These are phyloP conservation scores for Brotula barbata DNA, from an alignment of 2,797 vertebrate genomes.

Conservation along the genomic window DNA sequence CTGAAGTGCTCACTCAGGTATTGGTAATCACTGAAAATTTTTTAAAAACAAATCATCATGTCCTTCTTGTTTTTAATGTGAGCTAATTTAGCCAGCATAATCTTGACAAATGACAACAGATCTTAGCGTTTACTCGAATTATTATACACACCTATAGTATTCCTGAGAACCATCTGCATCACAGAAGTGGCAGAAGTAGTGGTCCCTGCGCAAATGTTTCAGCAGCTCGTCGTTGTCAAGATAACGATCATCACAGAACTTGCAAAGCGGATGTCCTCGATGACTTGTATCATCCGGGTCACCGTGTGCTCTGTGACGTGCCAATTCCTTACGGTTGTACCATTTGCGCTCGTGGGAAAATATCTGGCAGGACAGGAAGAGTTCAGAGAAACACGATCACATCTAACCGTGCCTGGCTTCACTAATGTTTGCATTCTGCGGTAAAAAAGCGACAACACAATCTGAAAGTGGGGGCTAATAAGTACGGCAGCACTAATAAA, in stretches of 20 bases:
- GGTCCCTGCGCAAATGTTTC: constrained; percentile 93
- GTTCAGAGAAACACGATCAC: background rate
- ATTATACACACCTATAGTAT: constrained; percentile 88
- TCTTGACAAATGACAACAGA: background rate
- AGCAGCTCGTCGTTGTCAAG: constrained; percentile 96
- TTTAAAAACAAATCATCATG: background rate
- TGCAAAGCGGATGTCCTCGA: constrained; percentile 95
- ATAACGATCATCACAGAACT: constrained; percentile 97
- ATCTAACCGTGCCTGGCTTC: too few relatives aligned
- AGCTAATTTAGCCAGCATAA: too few relatives aligned
- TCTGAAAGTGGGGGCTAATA: too few relatives aligned
- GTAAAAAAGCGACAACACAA: too few relatives aligned
- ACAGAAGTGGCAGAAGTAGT: constrained; percentile 99
- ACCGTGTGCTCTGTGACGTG: constrained; percentile 91
- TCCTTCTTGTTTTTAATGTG: too few relatives aligned
- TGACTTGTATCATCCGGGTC: constrained; percentile 97
- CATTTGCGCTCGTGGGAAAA: constrained; percentile 94
- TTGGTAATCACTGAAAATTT: constrained; percentile 87
- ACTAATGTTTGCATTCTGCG: too few relatives aligned
- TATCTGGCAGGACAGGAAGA: constrained; percentile 77
- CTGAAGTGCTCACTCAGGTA: constrained; percentile 96
- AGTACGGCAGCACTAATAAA: background rate
- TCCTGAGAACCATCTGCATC: constrained; percentile 96
- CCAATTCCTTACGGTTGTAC: constrained; percentile 97
- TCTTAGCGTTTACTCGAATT: too few relatives aligned